phyloP scores from a whole-genome alignment of 2,113 vertebrate species.

The Halcyon senegalensis region DNA sequence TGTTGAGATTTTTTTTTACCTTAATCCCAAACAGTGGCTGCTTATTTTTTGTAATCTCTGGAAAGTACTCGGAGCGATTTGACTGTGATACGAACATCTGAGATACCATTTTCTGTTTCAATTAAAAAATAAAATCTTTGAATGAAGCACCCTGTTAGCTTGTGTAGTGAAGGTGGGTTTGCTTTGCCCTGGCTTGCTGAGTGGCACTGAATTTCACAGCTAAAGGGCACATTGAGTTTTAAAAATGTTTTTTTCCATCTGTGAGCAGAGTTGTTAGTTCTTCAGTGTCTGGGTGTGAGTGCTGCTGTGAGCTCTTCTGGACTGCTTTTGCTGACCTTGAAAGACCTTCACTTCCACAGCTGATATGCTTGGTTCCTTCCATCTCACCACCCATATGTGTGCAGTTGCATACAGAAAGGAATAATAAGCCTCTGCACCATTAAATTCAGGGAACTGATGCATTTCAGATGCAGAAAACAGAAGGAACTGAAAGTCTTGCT shows the following conservation, averaged over 20 bases:
- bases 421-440: slow-evolving; percentile 14
- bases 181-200: neutral
- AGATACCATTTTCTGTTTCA: neutral
- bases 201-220: neutral
- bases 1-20: neutral
- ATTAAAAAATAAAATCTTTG: neutral
- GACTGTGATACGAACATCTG: neutral
- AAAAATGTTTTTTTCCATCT: neutral
- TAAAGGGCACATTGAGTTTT: neutral
- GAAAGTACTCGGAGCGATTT: neutral
- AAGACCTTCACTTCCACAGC: neutral
- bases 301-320: neutral
- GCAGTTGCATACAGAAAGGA: slow-evolving; percentile 7
- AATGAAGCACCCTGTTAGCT: neutral
- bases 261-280: neutral
- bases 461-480: slow-evolving; percentile 45
- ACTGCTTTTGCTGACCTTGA: slow-evolving; percentile 5
- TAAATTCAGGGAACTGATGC: slow-evolving; percentile 25
- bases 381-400: neutral
- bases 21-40: neutral
- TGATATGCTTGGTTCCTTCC: neutral
- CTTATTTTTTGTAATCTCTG: neutral
- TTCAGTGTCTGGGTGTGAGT: neutral
- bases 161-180: neutral
- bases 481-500: slow-evolving; percentile 50